phyloP scores from a whole-genome alignment of 2,797 vertebrate genomes.

The Acrocephalus scirpaceus region DNA sequence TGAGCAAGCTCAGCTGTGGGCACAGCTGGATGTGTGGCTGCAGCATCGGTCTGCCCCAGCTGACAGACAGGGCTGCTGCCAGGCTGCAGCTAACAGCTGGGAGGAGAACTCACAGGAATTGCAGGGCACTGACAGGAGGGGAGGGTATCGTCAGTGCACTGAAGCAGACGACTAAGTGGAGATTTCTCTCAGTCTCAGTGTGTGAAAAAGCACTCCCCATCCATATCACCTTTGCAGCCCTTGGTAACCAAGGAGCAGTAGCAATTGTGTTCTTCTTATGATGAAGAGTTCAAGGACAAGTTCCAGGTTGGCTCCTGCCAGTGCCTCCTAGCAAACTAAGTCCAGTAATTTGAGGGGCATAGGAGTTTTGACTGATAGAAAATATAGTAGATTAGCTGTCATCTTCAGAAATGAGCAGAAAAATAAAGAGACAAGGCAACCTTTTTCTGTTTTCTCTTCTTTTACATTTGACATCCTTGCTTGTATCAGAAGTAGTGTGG shows the following conservation, averaged over 20 bases:
- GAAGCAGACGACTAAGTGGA: background rate
- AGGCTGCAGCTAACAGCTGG: background rate
- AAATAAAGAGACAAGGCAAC: background rate
- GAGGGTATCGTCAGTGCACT: background rate
- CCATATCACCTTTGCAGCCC: background rate
- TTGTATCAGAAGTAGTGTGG: background rate
- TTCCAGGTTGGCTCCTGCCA: background rate
- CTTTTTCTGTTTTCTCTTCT: background rate
- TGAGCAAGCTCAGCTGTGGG: fast-evolving
- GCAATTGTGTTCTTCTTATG: fast-evolving
- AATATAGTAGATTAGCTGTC: background rate
- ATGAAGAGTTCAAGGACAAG: background rate
- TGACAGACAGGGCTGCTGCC: background rate
- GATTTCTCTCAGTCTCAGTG: background rate
- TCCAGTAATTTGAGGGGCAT: background rate
- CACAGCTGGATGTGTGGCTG: fast-evolving
- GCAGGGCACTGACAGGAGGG: background rate
- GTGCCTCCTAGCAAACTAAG: background rate
- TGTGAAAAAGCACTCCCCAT: background rate
- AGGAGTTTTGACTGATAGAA: background rate
- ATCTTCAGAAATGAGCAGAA: background rate
- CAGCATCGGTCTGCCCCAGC: background rate
- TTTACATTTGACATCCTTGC: background rate
- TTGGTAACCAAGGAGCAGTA: background rate
- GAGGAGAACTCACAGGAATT: background rate